phyloP scores from a whole-genome alignment of 2,888 invertebrate species.

The Barypeithes pellucidus region DNA sequence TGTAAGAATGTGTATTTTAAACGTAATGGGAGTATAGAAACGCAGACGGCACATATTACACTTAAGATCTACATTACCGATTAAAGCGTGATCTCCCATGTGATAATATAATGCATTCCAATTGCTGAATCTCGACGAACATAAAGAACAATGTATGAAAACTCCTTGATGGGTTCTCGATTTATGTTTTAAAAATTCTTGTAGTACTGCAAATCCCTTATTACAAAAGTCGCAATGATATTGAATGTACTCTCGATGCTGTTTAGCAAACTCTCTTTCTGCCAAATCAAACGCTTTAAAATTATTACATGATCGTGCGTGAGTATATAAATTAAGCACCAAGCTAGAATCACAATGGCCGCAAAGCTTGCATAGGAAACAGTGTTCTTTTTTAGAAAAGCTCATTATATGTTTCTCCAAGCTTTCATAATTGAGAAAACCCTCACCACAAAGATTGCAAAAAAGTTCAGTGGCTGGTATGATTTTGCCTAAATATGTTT shows the following conservation, averaged over 20 bases:
- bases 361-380: constrained; percentile 5
- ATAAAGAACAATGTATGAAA: neutral
- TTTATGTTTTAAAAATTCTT: constrained; percentile 8
- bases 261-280: neutral
- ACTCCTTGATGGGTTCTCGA: neutral
- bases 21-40: neutral
- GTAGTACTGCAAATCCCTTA: neutral
- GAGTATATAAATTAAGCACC: neutral
- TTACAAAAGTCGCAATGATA: constrained; percentile 24
- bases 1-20: neutral
- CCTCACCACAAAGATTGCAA: constrained; percentile 6
- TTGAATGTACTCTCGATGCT: neutral
- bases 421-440: neutral
- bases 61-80: constrained; percentile 22
- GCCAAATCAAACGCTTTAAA: neutral
- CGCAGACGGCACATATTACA: constrained; percentile 14
- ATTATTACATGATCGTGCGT: neutral
- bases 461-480: neutral
- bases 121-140: neutral
- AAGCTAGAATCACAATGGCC: neutral
- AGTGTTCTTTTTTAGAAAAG: constrained; percentile 14
- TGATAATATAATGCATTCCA: constrained; percentile 2
- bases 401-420: constrained; percentile 16
- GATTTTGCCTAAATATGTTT: neutral
- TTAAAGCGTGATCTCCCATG: constrained; percentile 20